These are phyloP conservation scores for Caenorhabditis sp. DNA, from an alignment of 2,888 invertebrate species.

Conservation along the genomic window DNA sequence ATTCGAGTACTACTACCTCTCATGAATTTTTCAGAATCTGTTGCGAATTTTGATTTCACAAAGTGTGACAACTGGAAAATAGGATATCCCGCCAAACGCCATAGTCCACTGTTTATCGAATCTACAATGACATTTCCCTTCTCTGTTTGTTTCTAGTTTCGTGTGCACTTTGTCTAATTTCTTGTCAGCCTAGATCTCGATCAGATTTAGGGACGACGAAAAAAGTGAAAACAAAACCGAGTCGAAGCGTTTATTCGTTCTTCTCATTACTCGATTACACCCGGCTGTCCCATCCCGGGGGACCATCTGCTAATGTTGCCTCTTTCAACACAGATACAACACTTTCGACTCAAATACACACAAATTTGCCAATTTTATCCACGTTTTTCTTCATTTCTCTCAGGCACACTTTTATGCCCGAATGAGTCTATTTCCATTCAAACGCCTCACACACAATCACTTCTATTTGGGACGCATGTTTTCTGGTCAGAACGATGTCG, in stretches of 20 bases:
- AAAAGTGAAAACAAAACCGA: slow-evolving; percentile 23
- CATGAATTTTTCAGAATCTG: neutral
- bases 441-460: slow-evolving; percentile 17
- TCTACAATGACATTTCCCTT: neutral
- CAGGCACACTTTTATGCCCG: slow-evolving; percentile 13
- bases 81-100: neutral
- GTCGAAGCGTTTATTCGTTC: slow-evolving; percentile 43
- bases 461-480: neutral
- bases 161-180: slow-evolving; percentile 13
- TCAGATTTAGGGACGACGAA: slow-evolving; percentile 35
- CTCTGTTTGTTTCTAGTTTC: neutral
- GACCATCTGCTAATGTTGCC: slow-evolving; percentile 62
- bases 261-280: slow-evolving; percentile 63
- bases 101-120: neutral
- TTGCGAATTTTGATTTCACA: too few relatives aligned
- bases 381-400: neutral
- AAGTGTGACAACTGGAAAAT: too few relatives aligned
- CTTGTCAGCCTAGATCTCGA: neutral
- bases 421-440: slow-evolving; percentile 26
- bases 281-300: slow-evolving; percentile 59
- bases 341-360: slow-evolving; percentile 39
- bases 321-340: slow-evolving; percentile 9
- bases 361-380: slow-evolving; percentile 46
- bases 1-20: neutral
- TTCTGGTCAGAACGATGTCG: slow-evolving; percentile 10